A percentile compares a stretch with the other conserved stretches of the same genome.
Conservation (phyloP, 1,140 invertebrate genomes). For the Goniozus legneri region DNA sequence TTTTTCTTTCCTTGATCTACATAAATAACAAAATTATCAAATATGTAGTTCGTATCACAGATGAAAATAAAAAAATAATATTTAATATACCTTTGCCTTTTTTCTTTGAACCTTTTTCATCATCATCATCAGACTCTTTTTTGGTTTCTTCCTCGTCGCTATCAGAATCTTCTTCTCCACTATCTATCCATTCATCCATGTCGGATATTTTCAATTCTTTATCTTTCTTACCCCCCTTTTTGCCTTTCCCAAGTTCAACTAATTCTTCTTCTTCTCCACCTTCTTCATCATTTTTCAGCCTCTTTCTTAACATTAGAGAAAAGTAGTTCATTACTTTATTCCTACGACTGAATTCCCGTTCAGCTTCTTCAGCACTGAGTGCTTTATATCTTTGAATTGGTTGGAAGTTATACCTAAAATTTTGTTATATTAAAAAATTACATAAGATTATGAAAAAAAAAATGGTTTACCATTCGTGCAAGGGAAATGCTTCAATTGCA, state of each 20-base stretch:
- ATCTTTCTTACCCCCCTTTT: conserved; percentile 55
- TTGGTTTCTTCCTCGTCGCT: conserved; percentile 65
- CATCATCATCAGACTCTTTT: conserved; percentile 66
- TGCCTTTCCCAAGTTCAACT: conserved; percentile 50
- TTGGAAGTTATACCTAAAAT: conserved; percentile 76
- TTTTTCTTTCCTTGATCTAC: conserved; percentile 52
- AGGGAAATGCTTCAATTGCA: conserved; percentile 90
- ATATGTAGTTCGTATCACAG: background rate
- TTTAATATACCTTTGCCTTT: conserved; percentile 50
- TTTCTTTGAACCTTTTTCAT: conserved; percentile 64
- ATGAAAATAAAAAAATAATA: conserved; percentile 4
- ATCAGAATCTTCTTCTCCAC: conserved; percentile 72
- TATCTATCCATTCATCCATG: conserved; percentile 90
- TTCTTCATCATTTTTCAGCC: conserved; percentile 78
- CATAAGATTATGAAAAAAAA: conserved; percentile 4
- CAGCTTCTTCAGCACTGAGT: conserved; percentile 92
- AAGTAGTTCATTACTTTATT: conserved; percentile 96
- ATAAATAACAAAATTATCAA: conserved; percentile 7
- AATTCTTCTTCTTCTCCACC: conserved; percentile 73
- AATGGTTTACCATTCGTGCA: conserved; percentile 79
- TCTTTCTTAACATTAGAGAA: conserved; percentile 86
- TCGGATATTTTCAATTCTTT: conserved; percentile 83
- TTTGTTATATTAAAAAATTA: conserved; percentile 4
- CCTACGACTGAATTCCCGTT: conserved; percentile 90
- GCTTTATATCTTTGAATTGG: conserved; percentile 88